Conservation (phyloP, 2,113 vertebrate genomes). For the Varanus komodoensis region DNA sequence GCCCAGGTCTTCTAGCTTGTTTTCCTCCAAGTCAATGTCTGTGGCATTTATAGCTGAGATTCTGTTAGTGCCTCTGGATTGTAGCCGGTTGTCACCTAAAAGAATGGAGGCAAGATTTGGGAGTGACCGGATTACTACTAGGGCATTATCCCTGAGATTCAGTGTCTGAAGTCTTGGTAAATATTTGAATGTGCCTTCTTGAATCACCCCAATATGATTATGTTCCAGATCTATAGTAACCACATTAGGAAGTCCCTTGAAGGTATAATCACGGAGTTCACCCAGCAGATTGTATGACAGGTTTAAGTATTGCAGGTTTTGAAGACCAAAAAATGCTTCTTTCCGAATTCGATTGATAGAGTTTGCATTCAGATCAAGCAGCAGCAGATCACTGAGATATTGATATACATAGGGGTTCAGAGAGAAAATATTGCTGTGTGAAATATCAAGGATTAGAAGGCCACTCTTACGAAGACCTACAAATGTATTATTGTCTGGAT, state of each 20-base stretch:
- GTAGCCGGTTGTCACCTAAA: conserved; percentile 83
- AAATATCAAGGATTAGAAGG: conserved; percentile 77
- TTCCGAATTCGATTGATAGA: conserved; percentile 82
- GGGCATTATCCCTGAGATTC: conserved; percentile 84
- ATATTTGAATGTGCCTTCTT: conserved; percentile 70
- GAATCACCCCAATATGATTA: conserved; percentile 87
- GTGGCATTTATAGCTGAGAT: conserved; percentile 38
- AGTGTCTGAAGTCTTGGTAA: conserved; percentile 75
- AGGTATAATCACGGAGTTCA: conserved; percentile 78
- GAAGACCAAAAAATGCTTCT: conserved; percentile 82
- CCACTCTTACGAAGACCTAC: conserved; percentile 77
- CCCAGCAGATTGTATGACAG: conserved; percentile 87
- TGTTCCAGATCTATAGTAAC: conserved; percentile 80
- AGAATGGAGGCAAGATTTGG: conserved; percentile 61
- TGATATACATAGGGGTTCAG: conserved; percentile 77
- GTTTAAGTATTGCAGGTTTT: conserved; percentile 78
- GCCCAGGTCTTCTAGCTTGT: conserved; percentile 77
- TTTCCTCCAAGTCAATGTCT: conserved; percentile 77
- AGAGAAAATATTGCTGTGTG: conserved; percentile 77
- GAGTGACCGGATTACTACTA: conserved; percentile 72
- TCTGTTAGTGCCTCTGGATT: rapidly evolving
- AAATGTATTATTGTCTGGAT: conserved; percentile 86
- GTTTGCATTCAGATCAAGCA: conserved; percentile 81
- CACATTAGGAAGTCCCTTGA: conserved; percentile 75
- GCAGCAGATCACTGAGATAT: conserved; percentile 63